phyloP scores from a whole-genome alignment of 2,888 invertebrate genomes.

The Leptinotarsa juncta region DNA sequence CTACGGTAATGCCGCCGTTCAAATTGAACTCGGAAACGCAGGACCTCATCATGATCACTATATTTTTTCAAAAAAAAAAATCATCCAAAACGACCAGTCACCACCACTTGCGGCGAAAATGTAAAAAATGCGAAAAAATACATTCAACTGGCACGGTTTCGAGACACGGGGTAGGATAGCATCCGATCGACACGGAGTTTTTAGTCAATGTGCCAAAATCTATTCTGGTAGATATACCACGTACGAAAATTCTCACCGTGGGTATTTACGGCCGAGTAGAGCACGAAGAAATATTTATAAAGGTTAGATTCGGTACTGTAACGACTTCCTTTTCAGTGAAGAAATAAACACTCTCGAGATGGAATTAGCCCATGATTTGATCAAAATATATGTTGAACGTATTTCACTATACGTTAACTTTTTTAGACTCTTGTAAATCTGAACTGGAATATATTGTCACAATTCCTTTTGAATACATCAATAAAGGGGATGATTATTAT shows the following conservation, averaged over 20 bases:
- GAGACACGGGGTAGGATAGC: constrained; percentile 44
- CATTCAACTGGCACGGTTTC: constrained; percentile 33
- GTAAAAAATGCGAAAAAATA: constrained; percentile 22
- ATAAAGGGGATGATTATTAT: no score
- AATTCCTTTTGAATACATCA: no score
- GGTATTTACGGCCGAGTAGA: constrained; percentile 15
- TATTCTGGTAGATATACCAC: constrained; percentile 55
- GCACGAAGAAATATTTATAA: constrained; percentile 21
- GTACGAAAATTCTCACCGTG: constrained; percentile 32
- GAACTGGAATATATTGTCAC: no score
- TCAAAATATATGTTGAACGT: background rate
- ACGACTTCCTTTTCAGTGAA: constrained; percentile 18
- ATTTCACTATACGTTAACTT: no score
- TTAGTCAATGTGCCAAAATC: constrained; percentile 59
- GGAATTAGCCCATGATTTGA: background rate
- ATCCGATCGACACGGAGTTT: constrained; percentile 40
- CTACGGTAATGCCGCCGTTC: constrained; percentile 45
- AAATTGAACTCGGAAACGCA: constrained; percentile 54
- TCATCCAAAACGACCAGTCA: background rate
- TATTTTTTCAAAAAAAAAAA: constrained; percentile 15
- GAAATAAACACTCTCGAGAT: background rate
- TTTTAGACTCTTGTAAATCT: no score
- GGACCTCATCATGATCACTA: constrained; percentile 51
- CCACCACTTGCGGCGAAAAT: constrained; percentile 11
- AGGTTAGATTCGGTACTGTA: background rate